A percentile compares a stretch with the other conserved stretches of the same genome.
Conservation (phyloP, 2,113 vertebrate genomes). For the Tetrax tetrax region DNA sequence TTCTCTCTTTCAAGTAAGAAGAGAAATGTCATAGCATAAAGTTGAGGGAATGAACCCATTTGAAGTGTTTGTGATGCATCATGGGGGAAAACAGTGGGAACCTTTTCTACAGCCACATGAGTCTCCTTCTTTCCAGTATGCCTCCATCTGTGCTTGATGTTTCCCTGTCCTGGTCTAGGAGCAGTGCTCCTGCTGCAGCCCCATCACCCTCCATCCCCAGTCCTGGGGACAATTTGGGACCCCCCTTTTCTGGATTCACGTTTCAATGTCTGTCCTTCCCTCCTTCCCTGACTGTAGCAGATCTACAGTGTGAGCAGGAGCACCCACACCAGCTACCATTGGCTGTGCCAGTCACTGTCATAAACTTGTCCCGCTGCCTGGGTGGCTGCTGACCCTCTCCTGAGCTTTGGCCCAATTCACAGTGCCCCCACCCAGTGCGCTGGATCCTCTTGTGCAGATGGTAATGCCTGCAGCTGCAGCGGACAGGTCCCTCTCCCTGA, state of each 20-base stretch:
- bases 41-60: fast-evolving
- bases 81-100: neutral
- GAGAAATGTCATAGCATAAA: fast-evolving
- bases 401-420: neutral
- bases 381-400: neutral
- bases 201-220: neutral
- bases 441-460: neutral
- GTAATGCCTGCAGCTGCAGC: fast-evolving
- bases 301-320: neutral
- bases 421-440: fast-evolving
- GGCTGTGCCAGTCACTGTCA: neutral
- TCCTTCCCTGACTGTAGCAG: neutral
- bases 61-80: neutral
- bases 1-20: neutral
- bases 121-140: fast-evolving
- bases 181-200: neutral
- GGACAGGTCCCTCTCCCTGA: fast-evolving
- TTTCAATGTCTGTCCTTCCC: fast-evolving
- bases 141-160: neutral
- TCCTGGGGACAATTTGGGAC: neutral
- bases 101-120: neutral
- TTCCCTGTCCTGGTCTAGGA: neutral
- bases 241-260: neutral
- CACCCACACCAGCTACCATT: too few relatives aligned
- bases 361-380: neutral